Evolutionary conservation across 2,888 invertebrate species (phyloP).

Genomic region (Biston stratarius): DNA sequence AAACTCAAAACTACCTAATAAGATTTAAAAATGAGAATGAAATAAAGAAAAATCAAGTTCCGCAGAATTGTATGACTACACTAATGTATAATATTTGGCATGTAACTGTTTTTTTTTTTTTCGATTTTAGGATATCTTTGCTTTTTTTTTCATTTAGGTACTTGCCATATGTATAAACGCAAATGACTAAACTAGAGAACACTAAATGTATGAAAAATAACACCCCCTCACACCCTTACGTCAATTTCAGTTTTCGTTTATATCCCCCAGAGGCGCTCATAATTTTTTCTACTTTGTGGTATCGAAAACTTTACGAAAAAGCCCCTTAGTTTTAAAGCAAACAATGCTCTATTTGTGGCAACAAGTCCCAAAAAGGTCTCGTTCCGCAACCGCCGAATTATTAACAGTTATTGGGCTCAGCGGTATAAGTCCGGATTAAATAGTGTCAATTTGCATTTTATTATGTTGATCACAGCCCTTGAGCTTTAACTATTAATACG

Average conservation of each 20-base stretch:
- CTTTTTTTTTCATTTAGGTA: too few relatives aligned
- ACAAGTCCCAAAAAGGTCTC: slow-evolving; percentile 45
- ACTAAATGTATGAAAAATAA: too few relatives aligned
- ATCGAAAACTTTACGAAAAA: background rate
- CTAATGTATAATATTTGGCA: background rate
- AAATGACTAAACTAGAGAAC: too few relatives aligned
- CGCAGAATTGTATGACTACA: background rate
- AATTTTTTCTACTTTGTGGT: too few relatives aligned
- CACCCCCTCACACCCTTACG: too few relatives aligned
- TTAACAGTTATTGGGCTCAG: slow-evolving; percentile 78
- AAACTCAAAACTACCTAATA: background rate
- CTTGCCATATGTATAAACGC: too few relatives aligned
- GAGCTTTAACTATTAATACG: slow-evolving; percentile 74
- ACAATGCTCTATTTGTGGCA: slow-evolving; percentile 15
- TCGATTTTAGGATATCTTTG: too few relatives aligned
- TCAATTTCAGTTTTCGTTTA: too few relatives aligned
- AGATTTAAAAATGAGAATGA: background rate
- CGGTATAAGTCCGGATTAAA: slow-evolving; percentile 80
- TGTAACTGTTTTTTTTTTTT: too few relatives aligned
- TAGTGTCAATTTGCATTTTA: slow-evolving; percentile 83
- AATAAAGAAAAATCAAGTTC: background rate
- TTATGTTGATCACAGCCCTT: slow-evolving; percentile 74
- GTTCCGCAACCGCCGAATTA: slow-evolving; percentile 65
- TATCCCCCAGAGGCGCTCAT: too few relatives aligned
- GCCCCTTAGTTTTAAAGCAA: slow-evolving; percentile 20